Conservation (phyloP, 2,113 vertebrate genomes). For the Dicerorhinus sumatrensis region DNA sequence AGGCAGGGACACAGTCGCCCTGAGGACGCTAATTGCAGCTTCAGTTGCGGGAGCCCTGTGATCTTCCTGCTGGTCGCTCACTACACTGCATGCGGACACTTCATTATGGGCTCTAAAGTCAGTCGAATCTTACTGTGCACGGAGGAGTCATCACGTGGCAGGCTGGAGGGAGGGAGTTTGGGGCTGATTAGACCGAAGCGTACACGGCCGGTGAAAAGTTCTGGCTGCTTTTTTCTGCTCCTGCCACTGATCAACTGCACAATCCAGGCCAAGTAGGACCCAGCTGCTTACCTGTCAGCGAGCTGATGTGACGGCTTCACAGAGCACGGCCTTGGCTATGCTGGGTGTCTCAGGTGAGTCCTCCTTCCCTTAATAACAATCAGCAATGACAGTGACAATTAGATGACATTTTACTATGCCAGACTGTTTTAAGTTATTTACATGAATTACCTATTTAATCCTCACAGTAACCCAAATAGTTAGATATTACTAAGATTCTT, state of each 20-base stretch:
- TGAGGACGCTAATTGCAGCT: neutral
- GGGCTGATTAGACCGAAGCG: conserved; percentile 44
- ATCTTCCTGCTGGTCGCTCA: neutral
- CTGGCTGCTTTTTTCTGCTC: neutral
- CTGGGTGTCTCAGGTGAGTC: neutral
- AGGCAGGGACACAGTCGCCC: neutral
- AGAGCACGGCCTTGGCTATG: neutral
- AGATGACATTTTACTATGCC: neutral
- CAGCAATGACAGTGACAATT: neutral
- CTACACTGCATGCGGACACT: neutral
- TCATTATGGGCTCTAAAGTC: neutral
- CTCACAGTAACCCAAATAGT: neutral
- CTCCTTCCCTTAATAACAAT: neutral
- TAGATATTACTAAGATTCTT: neutral
- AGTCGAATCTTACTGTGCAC: neutral
- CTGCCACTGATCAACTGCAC: neutral
- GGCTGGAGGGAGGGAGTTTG: neutral
- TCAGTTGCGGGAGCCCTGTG: neutral
- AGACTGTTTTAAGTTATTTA: neutral
- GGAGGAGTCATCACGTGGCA: neutral
- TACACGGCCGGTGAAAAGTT: neutral
- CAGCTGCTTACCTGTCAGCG: neutral
- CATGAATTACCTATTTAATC: neutral
- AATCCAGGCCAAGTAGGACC: neutral
- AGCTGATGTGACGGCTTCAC: neutral